phyloP scores from a whole-genome alignment of 2,888 invertebrate genomes.

The Trissolcus japonicus region DNA sequence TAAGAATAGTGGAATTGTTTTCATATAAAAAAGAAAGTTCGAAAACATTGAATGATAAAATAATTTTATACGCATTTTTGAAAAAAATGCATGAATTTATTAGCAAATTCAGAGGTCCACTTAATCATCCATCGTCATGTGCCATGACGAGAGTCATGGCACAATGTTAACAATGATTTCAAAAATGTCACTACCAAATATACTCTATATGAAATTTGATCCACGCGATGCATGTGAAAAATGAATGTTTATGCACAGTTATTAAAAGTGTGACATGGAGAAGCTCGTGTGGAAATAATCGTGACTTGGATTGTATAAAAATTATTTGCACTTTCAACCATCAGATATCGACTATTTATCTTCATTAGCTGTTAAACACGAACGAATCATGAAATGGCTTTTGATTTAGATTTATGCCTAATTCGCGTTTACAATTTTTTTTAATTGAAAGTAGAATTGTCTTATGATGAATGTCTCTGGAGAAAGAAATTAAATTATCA shows the following conservation, averaged over 20 bases:
- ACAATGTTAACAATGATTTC: no score
- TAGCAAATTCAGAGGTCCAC: not conserved
- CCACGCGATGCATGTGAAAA: conserved; percentile 27
- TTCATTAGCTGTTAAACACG: conserved; percentile 1
- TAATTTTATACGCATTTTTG: no score
- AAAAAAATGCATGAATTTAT: no score
- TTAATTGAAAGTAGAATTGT: no score
- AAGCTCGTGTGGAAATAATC: conserved; percentile 18
- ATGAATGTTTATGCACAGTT: conserved; percentile 29
- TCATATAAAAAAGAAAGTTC: no score
- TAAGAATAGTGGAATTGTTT: no score
- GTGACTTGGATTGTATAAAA: conserved; percentile 16
- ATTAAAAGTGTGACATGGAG: conserved; percentile 12
- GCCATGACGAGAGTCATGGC: no score
- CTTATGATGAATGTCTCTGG: no score
- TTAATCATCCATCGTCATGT: not conserved
- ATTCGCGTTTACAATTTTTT: no score
- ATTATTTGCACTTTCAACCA: conserved; percentile 29
- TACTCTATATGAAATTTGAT: conserved; percentile 13
- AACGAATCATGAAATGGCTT: not conserved
- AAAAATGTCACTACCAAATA: not conserved
- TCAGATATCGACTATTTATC: conserved; percentile 21
- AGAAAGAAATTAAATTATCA: no score
- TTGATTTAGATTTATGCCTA: no score
- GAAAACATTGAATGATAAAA: no score